Evolutionary conservation across 2,888 invertebrate species (phyloP).

Genomic region (Cheilosia impressa): DNA sequence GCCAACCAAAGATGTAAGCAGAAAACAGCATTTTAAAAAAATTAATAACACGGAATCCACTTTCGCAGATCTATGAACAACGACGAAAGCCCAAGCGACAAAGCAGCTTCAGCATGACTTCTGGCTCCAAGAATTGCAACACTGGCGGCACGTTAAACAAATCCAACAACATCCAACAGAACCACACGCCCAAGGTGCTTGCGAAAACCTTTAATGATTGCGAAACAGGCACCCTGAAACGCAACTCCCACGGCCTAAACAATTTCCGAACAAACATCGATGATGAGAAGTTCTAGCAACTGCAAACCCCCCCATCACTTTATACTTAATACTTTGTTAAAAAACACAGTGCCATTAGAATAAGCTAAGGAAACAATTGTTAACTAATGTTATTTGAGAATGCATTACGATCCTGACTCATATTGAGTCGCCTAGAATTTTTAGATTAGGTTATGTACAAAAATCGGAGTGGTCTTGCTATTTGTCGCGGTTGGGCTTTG

Average conservation of each 20-base stretch:
- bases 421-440: slow-evolving; percentile 78
- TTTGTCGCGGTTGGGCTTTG: slow-evolving; percentile 43
- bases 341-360: slow-evolving; percentile 72
- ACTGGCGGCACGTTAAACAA: slow-evolving; percentile 85
- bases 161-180: slow-evolving; percentile 86
- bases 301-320: slow-evolving; percentile 14
- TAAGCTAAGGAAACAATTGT: slow-evolving; percentile 56
- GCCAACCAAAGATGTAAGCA: slow-evolving; percentile 90
- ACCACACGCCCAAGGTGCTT: slow-evolving; percentile 88
- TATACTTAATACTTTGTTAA: slow-evolving; percentile 45
- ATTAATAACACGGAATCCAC: slow-evolving; percentile 37
- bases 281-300: slow-evolving; percentile 82
- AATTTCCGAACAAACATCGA: slow-evolving; percentile 84
- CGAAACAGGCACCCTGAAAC: slow-evolving; percentile 90
- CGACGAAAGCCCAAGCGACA: slow-evolving; percentile 86
- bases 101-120: slow-evolving; percentile 87
- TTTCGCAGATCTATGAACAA: slow-evolving; percentile 82
- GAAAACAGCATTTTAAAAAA: slow-evolving; percentile 66
- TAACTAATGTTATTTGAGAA: slow-evolving; percentile 59
- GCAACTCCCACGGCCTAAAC: slow-evolving; percentile 89
- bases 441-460: slow-evolving; percentile 15
- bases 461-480: slow-evolving; percentile 15
- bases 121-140: slow-evolving; percentile 79
- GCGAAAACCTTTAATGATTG: slow-evolving; percentile 90
- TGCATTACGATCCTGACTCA: slow-evolving; percentile 78